These are phyloP conservation scores for Therioaphis trifolii DNA, from an alignment of 2,888 invertebrate genomes.

Conservation along the genomic window DNA sequence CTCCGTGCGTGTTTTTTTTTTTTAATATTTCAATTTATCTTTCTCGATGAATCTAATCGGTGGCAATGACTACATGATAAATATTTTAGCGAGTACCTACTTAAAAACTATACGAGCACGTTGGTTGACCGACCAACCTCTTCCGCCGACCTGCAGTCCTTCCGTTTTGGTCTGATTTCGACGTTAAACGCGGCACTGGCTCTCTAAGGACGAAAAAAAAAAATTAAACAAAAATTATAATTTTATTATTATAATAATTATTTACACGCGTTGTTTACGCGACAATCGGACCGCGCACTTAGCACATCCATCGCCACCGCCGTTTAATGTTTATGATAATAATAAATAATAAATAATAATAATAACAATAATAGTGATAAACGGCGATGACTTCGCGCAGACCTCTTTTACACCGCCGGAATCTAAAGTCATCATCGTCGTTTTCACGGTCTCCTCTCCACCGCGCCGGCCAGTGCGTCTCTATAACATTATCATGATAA, in stretches of 20 bases:
- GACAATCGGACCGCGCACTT: conserved; percentile 22
- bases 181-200: conserved; percentile 31
- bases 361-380: background rate
- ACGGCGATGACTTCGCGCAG: background rate
- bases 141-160: background rate
- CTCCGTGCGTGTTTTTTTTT: background rate
- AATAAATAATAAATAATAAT: background rate
- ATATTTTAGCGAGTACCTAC: background rate
- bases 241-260: background rate
- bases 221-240: background rate
- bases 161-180: conserved; percentile 59
- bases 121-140: conserved; percentile 23
- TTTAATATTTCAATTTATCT: no score
- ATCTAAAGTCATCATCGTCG: background rate
- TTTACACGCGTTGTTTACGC: conserved; percentile 33
- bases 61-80: background rate
- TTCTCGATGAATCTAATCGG: background rate
- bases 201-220: background rate
- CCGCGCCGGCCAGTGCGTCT: background rate
- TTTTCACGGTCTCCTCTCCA: conserved; percentile 7
- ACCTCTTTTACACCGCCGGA: background rate
- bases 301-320: background rate
- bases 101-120: background rate
- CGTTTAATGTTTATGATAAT: background rate
- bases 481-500: background rate